Base-by-base conservation (phyloP, 2,888 invertebrate genomes). In the Pandemis corylana region DNA sequence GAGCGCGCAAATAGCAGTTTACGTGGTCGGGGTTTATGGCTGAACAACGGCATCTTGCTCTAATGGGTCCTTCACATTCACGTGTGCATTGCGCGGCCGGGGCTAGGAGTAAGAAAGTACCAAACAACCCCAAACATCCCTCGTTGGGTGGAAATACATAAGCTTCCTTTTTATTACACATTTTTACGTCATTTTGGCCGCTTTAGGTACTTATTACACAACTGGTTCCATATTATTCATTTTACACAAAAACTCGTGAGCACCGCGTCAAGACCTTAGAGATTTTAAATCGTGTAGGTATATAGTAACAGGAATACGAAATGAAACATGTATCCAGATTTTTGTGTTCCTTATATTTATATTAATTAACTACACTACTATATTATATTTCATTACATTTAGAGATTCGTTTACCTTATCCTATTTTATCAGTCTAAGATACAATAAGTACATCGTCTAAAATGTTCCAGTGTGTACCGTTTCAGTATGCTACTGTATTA, bases 381-480 rank as follows among this genome's bases (percentile, higher is more conserved):
- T 51, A 46, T n/a, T 44, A 70, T 66, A 63, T 41, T 75, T 63
- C 46, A 67, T 36, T 71, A 75, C 53, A 71, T 71, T 70, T 61
- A 62, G 71, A 75, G 75, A 75, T 75, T 75, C 75, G 75, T 71
- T 75, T 67, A 13, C 12, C 70, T 75, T 67, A 71, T 71, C 36
- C 67, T 75, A 75, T 41, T 67, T 70, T 75, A 75, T 72, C 72
- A 72, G 76, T 72, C 76, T 71, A 71, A 72, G 49, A 70, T 66
- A 62, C 12, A 66, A 51, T 70, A 74, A 28, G 20, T 49, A 64
- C 56, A 41, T 42, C 41, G 49, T 46, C 44, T 44, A 36, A 62
- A 36, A 62, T 5, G 53, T 73, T 41, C 68, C 63, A 62, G 63
- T 41, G 44, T 64, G 41, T 28, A 62, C 62, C 62, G 42, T 41